These are phyloP conservation scores for Megamerina dolium DNA, from an alignment of 2,888 invertebrate genomes.

Conservation along the genomic window DNA sequence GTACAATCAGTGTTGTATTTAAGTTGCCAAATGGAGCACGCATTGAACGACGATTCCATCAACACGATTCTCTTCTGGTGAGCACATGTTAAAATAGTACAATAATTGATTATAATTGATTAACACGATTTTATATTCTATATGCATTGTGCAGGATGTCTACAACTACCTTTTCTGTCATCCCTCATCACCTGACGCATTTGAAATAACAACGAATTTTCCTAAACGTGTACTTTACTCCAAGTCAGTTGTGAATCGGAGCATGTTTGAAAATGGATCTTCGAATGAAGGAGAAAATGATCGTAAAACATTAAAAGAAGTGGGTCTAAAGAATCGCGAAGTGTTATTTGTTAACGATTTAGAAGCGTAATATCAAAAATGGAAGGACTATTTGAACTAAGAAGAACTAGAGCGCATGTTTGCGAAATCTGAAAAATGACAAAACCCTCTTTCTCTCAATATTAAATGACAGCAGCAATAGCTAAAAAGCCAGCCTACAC, in stretches of 20 bases:
- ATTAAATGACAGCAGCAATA: too few relatives aligned
- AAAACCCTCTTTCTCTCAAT: too few relatives aligned
- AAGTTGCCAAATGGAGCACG: constrained; percentile 86
- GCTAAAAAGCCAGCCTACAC: too few relatives aligned
- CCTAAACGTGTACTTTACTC: constrained; percentile 74
- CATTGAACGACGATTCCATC: constrained; percentile 79
- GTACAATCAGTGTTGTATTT: constrained; percentile 78
- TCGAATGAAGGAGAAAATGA: constrained; percentile 20
- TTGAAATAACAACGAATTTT: constrained; percentile 94
- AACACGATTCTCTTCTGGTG: constrained; percentile 76
- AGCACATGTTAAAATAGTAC: too few relatives aligned
- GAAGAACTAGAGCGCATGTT: too few relatives aligned
- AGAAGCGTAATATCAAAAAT: constrained; percentile 57
- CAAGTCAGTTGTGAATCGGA: constrained; percentile 23
- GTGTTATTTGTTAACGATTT: constrained; percentile 91
- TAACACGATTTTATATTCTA: not conserved
- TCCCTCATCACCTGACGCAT: constrained; percentile 84
- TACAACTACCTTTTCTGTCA: constrained; percentile 95
- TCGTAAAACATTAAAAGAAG: constrained; percentile 52
- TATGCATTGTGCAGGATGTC: constrained; percentile 65
- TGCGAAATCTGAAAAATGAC: too few relatives aligned
- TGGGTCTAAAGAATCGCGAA: constrained; percentile 82
- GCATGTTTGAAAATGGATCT: constrained; percentile 23
- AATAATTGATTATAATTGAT: too few relatives aligned
- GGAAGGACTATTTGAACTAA: too few relatives aligned